These are phyloP conservation scores for Sebastolobus altivelis DNA, from an alignment of 2,797 vertebrate genomes.

Conservation along the genomic window DNA sequence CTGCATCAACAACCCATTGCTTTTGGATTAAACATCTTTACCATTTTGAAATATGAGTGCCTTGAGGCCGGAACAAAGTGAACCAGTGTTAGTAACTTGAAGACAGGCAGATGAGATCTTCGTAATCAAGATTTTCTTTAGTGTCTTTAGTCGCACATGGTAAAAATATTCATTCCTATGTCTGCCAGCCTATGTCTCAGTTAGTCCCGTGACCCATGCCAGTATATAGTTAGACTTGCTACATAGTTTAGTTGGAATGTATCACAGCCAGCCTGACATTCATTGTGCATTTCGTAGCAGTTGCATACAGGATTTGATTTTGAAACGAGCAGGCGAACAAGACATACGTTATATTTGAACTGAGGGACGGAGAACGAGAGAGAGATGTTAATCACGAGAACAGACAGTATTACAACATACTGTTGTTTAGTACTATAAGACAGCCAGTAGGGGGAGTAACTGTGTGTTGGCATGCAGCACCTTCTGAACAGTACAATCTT, in stretches of 20 bases:
- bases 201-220: slow-evolving; percentile 62
- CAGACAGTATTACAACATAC: slow-evolving; percentile 81
- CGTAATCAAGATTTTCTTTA: neutral
- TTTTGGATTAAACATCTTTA: slow-evolving; percentile 13
- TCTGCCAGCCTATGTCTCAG: slow-evolving; percentile 21
- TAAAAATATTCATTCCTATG: slow-evolving; percentile 32
- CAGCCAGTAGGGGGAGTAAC: slow-evolving; percentile 66
- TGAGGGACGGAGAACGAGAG: slow-evolving; percentile 13
- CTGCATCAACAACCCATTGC: slow-evolving; percentile 22
- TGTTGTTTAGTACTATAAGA: slow-evolving; percentile 59
- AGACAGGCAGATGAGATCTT: slow-evolving; percentile 28
- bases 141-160: neutral
- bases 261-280: slow-evolving; percentile 76
- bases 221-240: slow-evolving; percentile 64
- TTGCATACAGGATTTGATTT: slow-evolving; percentile 76
- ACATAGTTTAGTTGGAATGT: slow-evolving; percentile 74
- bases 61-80: slow-evolving; percentile 7
- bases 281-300: slow-evolving; percentile 79
- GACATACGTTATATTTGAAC: slow-evolving; percentile 56
- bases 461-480: slow-evolving; percentile 72
- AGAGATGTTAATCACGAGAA: slow-evolving; percentile 37
- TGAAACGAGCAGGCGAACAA: slow-evolving; percentile 68
- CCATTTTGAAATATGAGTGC: slow-evolving; percentile 14
- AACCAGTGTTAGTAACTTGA: slow-evolving; percentile 1
- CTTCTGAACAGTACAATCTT: slow-evolving; percentile 56